Evolutionary conservation across 53 echinoderm and acorn worm genomes (phyloP).

Genomic region (Arbacia lixula): DNA sequence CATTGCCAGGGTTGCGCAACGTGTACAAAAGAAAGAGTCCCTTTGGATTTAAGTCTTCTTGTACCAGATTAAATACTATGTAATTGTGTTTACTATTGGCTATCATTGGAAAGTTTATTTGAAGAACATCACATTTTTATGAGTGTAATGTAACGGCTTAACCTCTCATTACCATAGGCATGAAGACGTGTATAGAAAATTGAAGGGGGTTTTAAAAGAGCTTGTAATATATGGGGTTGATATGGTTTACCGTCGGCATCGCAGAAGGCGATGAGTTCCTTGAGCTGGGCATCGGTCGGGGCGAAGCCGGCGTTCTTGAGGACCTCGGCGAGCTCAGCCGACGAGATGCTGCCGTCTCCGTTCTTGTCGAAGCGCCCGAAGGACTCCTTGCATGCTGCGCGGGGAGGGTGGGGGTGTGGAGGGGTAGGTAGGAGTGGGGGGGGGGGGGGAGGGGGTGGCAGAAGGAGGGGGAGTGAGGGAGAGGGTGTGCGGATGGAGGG

Average conservation of each 20-base stretch:
- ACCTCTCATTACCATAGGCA: too few species aligned
- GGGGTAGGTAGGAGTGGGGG: background rate
- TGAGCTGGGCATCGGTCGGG: slow-evolving; percentile 7
- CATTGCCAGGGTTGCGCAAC: too few species aligned
- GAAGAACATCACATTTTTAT: too few species aligned
- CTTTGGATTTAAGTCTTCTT: too few species aligned
- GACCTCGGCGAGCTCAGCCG: background rate
- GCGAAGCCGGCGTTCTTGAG: background rate
- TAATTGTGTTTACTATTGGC: too few species aligned
- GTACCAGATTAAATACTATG: too few species aligned
- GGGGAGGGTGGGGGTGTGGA: background rate
- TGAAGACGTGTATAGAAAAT: too few species aligned
- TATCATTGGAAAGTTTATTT: too few species aligned
- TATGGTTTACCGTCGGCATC: slow-evolving; percentile 27
- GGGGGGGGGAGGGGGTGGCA: background rate
- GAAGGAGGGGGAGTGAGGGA: background rate
- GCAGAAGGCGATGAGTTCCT: background rate
- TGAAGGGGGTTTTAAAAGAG: too few species aligned
- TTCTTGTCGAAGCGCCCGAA: slow-evolving; percentile 12
- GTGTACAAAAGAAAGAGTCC: too few species aligned
- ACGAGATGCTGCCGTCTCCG: slow-evolving; percentile 2
- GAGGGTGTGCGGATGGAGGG: background rate
- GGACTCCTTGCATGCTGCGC: slow-evolving; percentile 13
- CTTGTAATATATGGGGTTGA: too few species aligned
- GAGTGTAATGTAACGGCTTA: too few species aligned